Percentiles rank a stretch among this genome's conserved stretches.
Conservation (phyloP, 2,113 vertebrate species). For the Speoplatyrhinus poulsoni region DNA sequence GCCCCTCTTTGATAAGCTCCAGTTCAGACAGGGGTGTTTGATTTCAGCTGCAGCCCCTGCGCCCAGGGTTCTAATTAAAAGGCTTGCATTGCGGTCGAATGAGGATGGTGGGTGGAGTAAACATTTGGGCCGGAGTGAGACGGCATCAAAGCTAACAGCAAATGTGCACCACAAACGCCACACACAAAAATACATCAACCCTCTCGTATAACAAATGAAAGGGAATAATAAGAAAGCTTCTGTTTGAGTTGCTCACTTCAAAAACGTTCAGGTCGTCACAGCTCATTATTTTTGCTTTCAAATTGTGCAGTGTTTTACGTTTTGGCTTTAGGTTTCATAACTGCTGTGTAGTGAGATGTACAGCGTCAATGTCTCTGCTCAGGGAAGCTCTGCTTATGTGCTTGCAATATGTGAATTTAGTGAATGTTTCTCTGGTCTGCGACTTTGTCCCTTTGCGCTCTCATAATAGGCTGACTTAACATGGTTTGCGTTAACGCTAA, state of each 20-base stretch:
- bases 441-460: neutral
- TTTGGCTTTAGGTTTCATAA: too few species aligned
- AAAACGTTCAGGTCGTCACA: neutral
- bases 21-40: slow-evolving; percentile 19
- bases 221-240: neutral
- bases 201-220: slow-evolving; percentile 1
- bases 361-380: too few species aligned
- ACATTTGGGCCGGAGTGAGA: slow-evolving; percentile 10
- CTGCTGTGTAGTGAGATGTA: too few species aligned
- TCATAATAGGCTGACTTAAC: slow-evolving; percentile 23
- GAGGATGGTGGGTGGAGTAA: slow-evolving; percentile 19
- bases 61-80: slow-evolving; percentile 32
- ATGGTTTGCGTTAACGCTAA: neutral
- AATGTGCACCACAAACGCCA: neutral
- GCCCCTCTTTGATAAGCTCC: slow-evolving; percentile 26
- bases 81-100: slow-evolving; percentile 13
- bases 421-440: slow-evolving; percentile 6
- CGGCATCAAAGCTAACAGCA: slow-evolving; percentile 26
- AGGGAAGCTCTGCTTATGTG: neutral
- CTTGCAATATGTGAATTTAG: slow-evolving; percentile 3
- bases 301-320: neutral
- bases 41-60: slow-evolving; percentile 21
- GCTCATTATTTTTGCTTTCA: neutral
- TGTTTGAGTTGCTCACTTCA: neutral
- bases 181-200: neutral